phyloP scores from a whole-genome alignment of 2,113 vertebrate species.

The Passer domesticus region DNA sequence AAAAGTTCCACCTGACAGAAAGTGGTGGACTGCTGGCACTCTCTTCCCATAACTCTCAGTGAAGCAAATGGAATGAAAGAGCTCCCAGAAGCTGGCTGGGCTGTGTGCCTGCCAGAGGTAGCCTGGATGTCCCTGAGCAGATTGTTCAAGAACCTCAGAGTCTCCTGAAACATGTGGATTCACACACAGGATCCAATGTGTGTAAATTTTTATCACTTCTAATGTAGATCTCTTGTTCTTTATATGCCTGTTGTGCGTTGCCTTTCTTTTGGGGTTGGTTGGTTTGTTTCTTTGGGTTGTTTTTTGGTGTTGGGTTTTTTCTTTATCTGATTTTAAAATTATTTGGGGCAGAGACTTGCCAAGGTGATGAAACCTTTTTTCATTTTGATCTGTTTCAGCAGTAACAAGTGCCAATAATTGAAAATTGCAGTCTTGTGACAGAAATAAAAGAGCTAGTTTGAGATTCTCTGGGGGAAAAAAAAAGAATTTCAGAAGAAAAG shows the following conservation, averaged over 20 bases:
- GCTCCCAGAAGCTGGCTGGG: too few species aligned
- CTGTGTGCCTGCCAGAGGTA: neutral
- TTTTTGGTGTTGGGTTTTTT: neutral
- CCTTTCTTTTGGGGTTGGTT: neutral
- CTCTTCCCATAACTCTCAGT: neutral
- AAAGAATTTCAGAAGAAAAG: neutral
- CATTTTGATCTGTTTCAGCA: neutral
- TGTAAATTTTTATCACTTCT: neutral
- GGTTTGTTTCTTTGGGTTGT: neutral
- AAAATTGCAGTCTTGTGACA: neutral
- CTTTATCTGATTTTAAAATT: neutral
- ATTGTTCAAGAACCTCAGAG: neutral
- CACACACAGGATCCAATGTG: accelerated
- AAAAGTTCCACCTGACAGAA: neutral
- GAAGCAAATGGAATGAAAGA: neutral
- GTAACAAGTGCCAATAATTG: neutral
- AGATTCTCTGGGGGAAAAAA: neutral
- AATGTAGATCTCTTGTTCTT: neutral
- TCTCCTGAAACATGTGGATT: neutral
- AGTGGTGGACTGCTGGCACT: accelerated
- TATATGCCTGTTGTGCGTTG: accelerated
- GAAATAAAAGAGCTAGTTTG: neutral
- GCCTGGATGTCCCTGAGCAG: neutral
- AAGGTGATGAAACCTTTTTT: accelerated
- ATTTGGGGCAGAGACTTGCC: neutral